Evolutionary conservation across 92 coral and sea anemone species (phyloP).

Genomic region (Blastomussa wellsi): DNA sequence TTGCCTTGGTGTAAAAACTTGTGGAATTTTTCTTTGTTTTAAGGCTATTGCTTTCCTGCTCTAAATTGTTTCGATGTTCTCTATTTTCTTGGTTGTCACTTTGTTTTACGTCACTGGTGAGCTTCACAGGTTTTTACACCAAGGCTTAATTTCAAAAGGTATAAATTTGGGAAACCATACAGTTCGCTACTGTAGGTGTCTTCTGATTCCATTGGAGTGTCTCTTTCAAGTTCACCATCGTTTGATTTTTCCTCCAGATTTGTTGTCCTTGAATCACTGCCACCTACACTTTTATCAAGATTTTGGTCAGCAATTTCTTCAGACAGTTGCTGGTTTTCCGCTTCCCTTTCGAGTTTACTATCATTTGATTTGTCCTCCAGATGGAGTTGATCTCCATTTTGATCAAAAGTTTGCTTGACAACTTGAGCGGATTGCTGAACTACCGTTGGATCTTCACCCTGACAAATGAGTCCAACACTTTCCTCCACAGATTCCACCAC

Average conservation of each 20-base stretch:
- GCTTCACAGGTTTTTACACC: too few relatives aligned
- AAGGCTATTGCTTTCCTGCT: too few relatives aligned
- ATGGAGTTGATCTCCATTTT: not conserved
- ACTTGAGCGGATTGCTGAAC: not conserved
- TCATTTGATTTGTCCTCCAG: not conserved
- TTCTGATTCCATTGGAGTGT: conserved; percentile 34
- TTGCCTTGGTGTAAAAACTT: too few relatives aligned
- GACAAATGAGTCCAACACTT: not conserved
- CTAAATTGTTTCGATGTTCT: too few relatives aligned
- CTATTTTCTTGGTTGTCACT: too few relatives aligned
- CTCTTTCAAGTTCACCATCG: conserved; percentile 2
- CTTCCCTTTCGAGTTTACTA: not conserved
- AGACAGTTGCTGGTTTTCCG: not conserved
- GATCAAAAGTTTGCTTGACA: not conserved
- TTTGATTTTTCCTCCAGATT: not conserved
- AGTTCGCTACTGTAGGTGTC: not conserved
- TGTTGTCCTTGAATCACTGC: not conserved
- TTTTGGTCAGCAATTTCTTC: not conserved
- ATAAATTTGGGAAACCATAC: not conserved
- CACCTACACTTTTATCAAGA: not conserved
- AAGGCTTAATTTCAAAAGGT: not conserved
- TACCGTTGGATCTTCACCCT: not conserved
- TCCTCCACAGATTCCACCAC: not conserved
- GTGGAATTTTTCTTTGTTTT: too few relatives aligned
- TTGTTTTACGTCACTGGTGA: too few relatives aligned